phyloP scores from a whole-genome alignment of 2,888 invertebrate genomes.

The Allygus modestus region DNA sequence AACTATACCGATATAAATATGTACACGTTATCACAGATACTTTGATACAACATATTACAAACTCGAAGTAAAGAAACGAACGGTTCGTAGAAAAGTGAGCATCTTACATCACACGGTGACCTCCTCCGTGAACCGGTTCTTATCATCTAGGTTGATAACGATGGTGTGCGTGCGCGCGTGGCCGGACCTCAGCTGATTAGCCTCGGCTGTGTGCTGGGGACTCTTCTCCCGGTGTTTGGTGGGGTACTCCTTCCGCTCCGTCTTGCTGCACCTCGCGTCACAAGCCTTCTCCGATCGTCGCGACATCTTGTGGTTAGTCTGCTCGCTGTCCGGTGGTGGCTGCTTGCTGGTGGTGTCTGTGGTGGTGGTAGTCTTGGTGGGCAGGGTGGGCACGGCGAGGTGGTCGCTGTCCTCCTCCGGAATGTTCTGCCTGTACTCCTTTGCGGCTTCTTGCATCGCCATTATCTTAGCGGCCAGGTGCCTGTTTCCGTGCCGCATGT shows the following conservation, averaged over 20 bases:
- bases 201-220: conserved; percentile 29
- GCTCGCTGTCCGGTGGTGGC: neutral
- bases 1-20: conserved; percentile 27
- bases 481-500: conserved; percentile 85
- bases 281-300: neutral
- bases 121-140: conserved; percentile 88
- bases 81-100: conserved; percentile 17
- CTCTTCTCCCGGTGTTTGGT: conserved; percentile 37
- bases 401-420: conserved; percentile 44
- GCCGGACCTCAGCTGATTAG: conserved; percentile 75
- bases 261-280: conserved; percentile 29
- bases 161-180: conserved; percentile 82
- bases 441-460: conserved; percentile 90
- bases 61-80: neutral
- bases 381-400: neutral
- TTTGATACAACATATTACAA: conserved; percentile 45
- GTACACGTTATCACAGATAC: conserved; percentile 42
- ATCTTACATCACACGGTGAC: conserved; percentile 81
- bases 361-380: neutral
- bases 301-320: conserved; percentile 21
- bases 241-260: conserved; percentile 32
- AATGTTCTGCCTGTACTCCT: conserved; percentile 68
- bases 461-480: conserved; percentile 85
- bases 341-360: neutral
- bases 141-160: conserved; percentile 88